Conservation (phyloP, 2,797 vertebrate species). For the Phrynocephalus vlangalii region DNA sequence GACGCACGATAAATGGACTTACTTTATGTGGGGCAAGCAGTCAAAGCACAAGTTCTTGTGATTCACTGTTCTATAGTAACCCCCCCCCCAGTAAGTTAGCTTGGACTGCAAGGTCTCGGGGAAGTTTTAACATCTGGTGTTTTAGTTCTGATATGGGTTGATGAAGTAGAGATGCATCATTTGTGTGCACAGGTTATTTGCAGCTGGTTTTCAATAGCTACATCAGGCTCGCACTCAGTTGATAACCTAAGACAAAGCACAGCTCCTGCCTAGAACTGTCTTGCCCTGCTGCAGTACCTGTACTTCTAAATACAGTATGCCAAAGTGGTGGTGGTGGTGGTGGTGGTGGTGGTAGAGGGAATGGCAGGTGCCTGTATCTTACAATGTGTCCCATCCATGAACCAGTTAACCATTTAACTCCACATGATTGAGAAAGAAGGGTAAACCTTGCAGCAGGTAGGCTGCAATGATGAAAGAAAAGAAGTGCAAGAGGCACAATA, state of each 20-base stretch:
- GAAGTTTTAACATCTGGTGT: neutral
- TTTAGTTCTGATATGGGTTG: neutral
- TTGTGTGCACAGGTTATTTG: slow-evolving; percentile 10
- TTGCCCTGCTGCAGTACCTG: neutral
- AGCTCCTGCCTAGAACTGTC: neutral
- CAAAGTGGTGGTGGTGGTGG: neutral
- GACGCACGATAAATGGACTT: neutral
- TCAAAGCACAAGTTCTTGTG: neutral
- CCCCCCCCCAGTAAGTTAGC: neutral
- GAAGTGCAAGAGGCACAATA: neutral
- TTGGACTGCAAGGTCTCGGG: neutral
- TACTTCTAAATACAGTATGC: neutral
- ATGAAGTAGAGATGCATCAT: neutral
- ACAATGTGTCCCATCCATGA: neutral
- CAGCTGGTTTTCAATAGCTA: neutral
- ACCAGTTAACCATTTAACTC: neutral
- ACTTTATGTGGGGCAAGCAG: neutral
- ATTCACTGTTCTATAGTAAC: neutral
- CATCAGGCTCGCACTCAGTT: neutral
- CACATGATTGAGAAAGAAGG: neutral
- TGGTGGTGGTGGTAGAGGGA: neutral
- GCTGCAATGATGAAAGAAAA: neutral
- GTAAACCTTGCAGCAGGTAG: neutral
- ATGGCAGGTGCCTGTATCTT: neutral
- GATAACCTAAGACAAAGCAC: neutral